Evolutionary conservation across 2,113 vertebrate genomes (phyloP).

Genomic region (Alosa alosa): DNA sequence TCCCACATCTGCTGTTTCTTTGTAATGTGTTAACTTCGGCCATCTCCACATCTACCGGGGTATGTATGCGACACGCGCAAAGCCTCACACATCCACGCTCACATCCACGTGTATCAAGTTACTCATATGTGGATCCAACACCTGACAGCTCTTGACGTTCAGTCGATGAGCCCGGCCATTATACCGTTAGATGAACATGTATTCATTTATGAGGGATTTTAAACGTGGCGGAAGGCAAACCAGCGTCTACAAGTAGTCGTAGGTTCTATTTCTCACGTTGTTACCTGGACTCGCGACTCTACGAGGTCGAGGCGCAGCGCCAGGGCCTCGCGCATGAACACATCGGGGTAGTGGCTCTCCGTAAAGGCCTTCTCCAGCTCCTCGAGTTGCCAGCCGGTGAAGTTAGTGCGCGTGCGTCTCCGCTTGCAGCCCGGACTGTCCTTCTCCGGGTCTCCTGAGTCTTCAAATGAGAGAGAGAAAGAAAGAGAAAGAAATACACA

Average conservation of each 20-base stretch:
- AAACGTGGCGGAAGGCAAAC: not conserved
- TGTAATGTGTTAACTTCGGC: no score
- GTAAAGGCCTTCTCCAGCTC: constrained; percentile 97
- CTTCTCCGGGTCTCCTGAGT: constrained; percentile 91
- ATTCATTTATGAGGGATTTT: not conserved
- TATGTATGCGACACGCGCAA: no score
- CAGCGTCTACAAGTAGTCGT: not conserved
- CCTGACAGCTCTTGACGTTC: no score
- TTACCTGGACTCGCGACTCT: constrained; percentile 98
- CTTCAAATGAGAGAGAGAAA: constrained; percentile 62
- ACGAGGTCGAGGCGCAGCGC: constrained; percentile 93
- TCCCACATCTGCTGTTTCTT: no score
- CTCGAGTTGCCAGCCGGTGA: constrained; percentile 98
- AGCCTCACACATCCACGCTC: no score
- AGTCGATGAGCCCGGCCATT: no score
- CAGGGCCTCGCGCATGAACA: constrained; percentile 97
- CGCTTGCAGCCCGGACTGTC: constrained; percentile 97
- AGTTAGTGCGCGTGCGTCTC: constrained; percentile 94
- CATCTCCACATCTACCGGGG: no score
- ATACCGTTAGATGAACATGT: no score
- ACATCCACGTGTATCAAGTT: no score
- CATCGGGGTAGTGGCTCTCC: constrained; percentile 97
- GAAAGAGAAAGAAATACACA: not conserved
- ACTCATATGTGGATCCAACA: no score
- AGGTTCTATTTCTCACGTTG: no score